phyloP scores from a whole-genome alignment of 2,113 vertebrate genomes.

The Takifugu flavidus region DNA sequence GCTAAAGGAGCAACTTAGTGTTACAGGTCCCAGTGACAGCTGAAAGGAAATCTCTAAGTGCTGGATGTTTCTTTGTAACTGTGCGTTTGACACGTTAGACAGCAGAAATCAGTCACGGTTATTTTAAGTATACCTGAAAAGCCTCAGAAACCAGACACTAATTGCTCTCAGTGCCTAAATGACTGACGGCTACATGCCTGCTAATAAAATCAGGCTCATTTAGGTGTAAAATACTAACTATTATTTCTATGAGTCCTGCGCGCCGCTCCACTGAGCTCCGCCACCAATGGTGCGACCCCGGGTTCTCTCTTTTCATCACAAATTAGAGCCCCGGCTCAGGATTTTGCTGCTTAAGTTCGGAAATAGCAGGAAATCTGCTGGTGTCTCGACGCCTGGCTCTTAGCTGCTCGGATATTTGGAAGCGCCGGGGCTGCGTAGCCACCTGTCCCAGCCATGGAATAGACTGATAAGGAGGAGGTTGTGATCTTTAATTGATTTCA shows the following conservation, averaged over 20 bases:
- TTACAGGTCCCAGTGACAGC: no score
- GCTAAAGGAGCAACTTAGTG: neutral
- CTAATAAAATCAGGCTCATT: slow-evolving; percentile 51
- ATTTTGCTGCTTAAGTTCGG: slow-evolving; percentile 10
- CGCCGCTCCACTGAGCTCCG: slow-evolving; percentile 35
- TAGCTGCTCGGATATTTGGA: slow-evolving; percentile 20
- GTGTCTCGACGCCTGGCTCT: neutral
- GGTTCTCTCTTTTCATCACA: slow-evolving; percentile 42
- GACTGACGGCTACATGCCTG: slow-evolving; percentile 43
- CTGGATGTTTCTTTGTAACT: no score
- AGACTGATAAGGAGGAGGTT: slow-evolving; percentile 45
- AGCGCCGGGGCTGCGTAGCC: slow-evolving; percentile 7
- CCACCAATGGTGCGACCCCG: slow-evolving; percentile 21
- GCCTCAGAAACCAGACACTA: neutral
- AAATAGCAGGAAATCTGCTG: slow-evolving; percentile 22
- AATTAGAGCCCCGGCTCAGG: slow-evolving; percentile 36
- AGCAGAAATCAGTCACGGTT: neutral
- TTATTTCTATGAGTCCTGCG: slow-evolving; percentile 33
- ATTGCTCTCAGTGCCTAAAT: slow-evolving; percentile 9
- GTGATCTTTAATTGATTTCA: slow-evolving; percentile 50
- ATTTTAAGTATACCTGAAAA: neutral
- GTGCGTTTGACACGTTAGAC: neutral
- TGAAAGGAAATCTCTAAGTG: no score
- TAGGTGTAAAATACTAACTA: slow-evolving; percentile 50
- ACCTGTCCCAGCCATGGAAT: slow-evolving; percentile 41